Percentiles rank a stretch among this genome's conserved stretches.
Evolutionary conservation across 2,797 vertebrate species (phyloP).

Genomic region (Microhierax caerulescens): DNA sequence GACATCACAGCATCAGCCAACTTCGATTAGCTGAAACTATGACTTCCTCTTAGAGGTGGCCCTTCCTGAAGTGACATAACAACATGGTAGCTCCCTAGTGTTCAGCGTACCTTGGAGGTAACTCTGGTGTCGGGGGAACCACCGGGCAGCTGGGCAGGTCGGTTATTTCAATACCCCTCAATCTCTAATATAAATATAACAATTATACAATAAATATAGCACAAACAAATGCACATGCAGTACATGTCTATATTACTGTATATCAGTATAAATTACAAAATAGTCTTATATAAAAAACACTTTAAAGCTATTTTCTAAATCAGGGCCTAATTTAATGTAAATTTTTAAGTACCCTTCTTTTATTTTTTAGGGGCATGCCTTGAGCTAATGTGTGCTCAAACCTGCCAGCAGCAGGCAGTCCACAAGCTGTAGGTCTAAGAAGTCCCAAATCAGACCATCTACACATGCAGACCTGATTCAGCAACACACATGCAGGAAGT

Average conservation of each 20-base stretch:
- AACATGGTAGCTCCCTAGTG: conserved; percentile 74
- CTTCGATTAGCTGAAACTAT: conserved; percentile 57
- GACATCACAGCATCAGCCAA: conserved; percentile 54
- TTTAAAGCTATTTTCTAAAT: neutral
- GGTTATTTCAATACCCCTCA: conserved; percentile 84
- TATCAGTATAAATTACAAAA: conserved; percentile 49
- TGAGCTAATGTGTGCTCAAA: neutral
- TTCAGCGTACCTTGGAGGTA: conserved; percentile 82
- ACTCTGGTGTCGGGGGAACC: conserved; percentile 81
- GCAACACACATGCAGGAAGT: neutral
- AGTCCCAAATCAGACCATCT: neutral
- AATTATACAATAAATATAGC: conserved; percentile 81
- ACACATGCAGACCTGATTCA: neutral
- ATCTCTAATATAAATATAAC: conserved; percentile 84
- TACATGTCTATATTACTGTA: conserved; percentile 60
- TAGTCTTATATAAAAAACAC: neutral
- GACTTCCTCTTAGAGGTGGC: conserved; percentile 50
- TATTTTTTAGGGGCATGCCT: neutral
- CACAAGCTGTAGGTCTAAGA: neutral
- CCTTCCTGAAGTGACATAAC: conserved; percentile 68
- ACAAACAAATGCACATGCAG: conserved; percentile 70
- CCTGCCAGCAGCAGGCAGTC: neutral
- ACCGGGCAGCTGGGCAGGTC: conserved; percentile 83
- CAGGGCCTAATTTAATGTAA: neutral
- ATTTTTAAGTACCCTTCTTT: neutral